These are phyloP conservation scores for Eledona agricola DNA, from an alignment of 2,888 invertebrate genomes.

Conservation along the genomic window DNA sequence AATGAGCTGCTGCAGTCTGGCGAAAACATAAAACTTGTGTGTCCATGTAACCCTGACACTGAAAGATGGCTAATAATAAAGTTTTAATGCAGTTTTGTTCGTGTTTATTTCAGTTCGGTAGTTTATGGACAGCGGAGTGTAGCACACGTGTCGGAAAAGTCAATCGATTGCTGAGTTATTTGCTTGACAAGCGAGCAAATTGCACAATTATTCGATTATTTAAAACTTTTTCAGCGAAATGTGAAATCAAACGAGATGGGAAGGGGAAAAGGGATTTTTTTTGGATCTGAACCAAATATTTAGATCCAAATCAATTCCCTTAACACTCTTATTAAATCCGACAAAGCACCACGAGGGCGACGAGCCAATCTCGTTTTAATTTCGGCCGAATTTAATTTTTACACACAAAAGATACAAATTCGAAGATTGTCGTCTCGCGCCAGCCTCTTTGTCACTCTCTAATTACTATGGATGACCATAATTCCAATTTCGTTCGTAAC, in stretches of 20 bases:
- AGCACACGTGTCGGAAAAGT: conserved; percentile 23
- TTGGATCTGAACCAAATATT: conserved; percentile 5
- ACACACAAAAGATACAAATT: too few relatives aligned
- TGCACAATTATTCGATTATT: conserved; percentile 27
- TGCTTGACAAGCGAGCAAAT: conserved; percentile 24
- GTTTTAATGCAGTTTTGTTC: conserved; percentile 29
- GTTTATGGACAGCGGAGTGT: conserved; percentile 23
- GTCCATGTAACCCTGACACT: conserved; percentile 22
- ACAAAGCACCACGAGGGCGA: too few relatives aligned
- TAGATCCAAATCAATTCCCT: conserved; percentile 15
- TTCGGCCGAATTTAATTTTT: conserved; percentile 1
- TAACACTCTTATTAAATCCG: conserved; percentile 19
- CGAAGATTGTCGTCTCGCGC: background rate
- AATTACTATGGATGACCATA: background rate
- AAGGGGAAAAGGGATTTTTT: conserved; percentile 12
- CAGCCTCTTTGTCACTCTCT: background rate
- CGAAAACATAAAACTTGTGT: conserved; percentile 31
- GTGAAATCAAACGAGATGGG: conserved; percentile 12
- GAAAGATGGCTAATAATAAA: conserved; percentile 29
- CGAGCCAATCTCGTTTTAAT: too few relatives aligned
- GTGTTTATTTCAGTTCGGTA: conserved; percentile 28
- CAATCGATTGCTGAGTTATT: conserved; percentile 24
- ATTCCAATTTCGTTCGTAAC: conserved; percentile 2
- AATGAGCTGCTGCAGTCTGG: conserved; percentile 7
- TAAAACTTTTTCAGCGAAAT: conserved; percentile 24